These are phyloP conservation scores for Doryteuthis pealeii DNA, from an alignment of 1,140 invertebrate genomes.

Conservation along the genomic window DNA sequence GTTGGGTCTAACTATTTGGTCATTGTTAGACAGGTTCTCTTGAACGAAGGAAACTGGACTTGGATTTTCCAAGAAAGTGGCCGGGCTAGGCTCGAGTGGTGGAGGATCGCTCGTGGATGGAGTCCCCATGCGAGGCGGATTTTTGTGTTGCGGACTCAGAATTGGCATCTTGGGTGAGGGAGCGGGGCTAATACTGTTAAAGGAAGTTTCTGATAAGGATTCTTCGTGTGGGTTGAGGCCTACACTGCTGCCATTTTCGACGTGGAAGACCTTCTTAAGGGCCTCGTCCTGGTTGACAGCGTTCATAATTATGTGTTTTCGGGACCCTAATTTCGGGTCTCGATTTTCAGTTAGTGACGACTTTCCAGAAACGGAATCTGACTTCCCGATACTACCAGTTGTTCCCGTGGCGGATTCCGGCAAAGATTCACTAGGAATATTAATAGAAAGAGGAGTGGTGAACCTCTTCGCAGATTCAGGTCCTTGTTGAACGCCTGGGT, in stretches of 20 bases:
- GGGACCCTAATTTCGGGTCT: slow-evolving; percentile 29
- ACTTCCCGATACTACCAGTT: not conserved
- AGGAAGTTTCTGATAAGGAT: not conserved
- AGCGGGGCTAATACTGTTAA: slow-evolving; percentile 16
- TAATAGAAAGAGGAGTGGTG: slow-evolving; percentile 6
- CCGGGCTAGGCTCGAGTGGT: slow-evolving; percentile 29
- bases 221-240: not conserved
- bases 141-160: slow-evolving; percentile 45
- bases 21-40: not conserved
- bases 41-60: not conserved
- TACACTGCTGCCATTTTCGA: not conserved
- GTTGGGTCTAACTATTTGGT: not conserved
- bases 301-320: slow-evolving; percentile 47
- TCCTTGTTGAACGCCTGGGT: no score
- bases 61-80: slow-evolving; percentile 1
- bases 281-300: slow-evolving; percentile 45
- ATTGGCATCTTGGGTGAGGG: slow-evolving; percentile 51
- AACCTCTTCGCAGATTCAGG: not conserved
- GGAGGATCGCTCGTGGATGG: slow-evolving; percentile 41
- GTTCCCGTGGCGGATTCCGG: not conserved
- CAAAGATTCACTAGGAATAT: slow-evolving; percentile 5
- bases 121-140: slow-evolving; percentile 28
- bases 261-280: slow-evolving; percentile 31
- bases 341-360: not conserved
- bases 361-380: not conserved